These are phyloP conservation scores for Cryptophagus acutangulus DNA, from an alignment of 2,888 invertebrate genomes.

Conservation along the genomic window DNA sequence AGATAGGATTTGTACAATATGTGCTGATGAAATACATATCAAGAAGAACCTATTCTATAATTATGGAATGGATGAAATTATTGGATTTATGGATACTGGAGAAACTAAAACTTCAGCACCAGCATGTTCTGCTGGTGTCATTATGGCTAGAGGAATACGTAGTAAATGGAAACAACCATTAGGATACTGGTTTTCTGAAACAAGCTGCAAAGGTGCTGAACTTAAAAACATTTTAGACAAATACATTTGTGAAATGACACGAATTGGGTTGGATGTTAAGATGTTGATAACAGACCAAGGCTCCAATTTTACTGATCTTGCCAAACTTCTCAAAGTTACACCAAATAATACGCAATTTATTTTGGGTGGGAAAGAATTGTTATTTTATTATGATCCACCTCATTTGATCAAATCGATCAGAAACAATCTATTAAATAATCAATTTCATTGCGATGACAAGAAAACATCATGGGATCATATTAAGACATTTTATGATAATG, in stretches of 20 bases:
- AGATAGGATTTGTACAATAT: conserved; percentile 9
- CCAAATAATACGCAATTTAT: conserved; percentile 9
- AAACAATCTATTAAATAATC: conserved; percentile 22
- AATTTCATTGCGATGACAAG: conserved; percentile 13
- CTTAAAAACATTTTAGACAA: conserved; percentile 3
- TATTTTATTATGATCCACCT: conserved; percentile 13
- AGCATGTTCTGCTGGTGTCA: conserved; percentile 7
- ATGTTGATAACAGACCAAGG: conserved; percentile 13
- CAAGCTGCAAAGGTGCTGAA: conserved; percentile 2
- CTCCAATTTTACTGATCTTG: conserved; percentile 15
- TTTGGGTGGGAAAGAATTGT: conserved; percentile 2
- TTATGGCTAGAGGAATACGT: conserved; percentile 15
- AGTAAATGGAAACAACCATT: conserved; percentile 19
- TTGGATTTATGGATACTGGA: conserved; percentile 16
- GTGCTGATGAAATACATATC: conserved; percentile 17
- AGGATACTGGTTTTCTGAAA: conserved; percentile 13
- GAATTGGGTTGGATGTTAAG: conserved; percentile 6
- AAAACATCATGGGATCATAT: conserved; percentile 19
- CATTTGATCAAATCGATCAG: too few relatives aligned
- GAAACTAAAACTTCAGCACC: conserved; percentile 8
- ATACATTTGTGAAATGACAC: background rate
- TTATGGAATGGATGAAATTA: conserved; percentile 15
- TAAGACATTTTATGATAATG: conserved; percentile 20
- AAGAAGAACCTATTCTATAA: conserved; percentile 18
- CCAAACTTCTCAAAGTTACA: conserved; percentile 12